These are phyloP conservation scores for Sycon ciliatum DNA, from an alignment of 37 sponge, comb jelly and placozoan species.

Conservation along the genomic window DNA sequence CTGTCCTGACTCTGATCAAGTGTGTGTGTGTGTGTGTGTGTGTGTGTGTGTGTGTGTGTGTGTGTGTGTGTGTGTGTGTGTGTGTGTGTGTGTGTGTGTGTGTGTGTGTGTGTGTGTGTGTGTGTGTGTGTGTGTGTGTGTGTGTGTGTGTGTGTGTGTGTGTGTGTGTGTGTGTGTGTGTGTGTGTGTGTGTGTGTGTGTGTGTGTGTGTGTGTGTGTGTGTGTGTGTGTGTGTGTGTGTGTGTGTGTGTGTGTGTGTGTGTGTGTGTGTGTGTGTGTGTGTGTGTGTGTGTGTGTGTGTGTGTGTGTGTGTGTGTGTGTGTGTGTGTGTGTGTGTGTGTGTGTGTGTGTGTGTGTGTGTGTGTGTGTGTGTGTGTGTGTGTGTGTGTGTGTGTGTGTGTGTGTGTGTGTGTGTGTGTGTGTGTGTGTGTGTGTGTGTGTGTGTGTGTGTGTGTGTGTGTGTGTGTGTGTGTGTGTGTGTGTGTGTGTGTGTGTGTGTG, in stretches of 20 bases:
- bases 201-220: conserved; percentile 5
- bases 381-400: conserved; percentile 5
- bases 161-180: conserved; percentile 5
- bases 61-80: conserved; percentile 5
- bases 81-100: conserved; percentile 5
- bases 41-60: conserved; percentile 5
- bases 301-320: conserved; percentile 5
- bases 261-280: conserved; percentile 5
- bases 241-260: conserved; percentile 5
- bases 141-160: conserved; percentile 5
- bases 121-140: conserved; percentile 5
- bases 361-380: conserved; percentile 5
- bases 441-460: conserved; percentile 5
- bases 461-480: conserved; percentile 5
- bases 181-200: conserved; percentile 5
- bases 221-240: conserved; percentile 5
- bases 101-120: conserved; percentile 5
- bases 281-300: conserved; percentile 5
- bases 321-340: conserved; percentile 5
- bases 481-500: conserved; percentile 5
- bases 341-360: conserved; percentile 5
- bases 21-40: conserved; percentile 5
- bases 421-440: conserved; percentile 5
- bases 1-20: too few species aligned
- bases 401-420: conserved; percentile 5